phyloP scores from a whole-genome alignment of 92 coral and sea anemone genomes.

The Plumapathes pennacea region DNA sequence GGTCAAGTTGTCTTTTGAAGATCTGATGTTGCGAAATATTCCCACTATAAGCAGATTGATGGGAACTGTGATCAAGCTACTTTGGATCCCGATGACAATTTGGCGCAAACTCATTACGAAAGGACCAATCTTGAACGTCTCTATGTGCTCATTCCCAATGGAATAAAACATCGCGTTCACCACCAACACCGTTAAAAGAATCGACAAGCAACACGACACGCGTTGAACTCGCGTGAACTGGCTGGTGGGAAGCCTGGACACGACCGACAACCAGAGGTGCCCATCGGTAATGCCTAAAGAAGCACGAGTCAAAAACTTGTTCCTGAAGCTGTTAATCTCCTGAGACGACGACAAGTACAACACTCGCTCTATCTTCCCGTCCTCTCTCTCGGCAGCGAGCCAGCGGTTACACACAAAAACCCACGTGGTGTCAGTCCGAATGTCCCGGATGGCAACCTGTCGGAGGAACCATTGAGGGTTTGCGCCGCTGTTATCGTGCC shows the following conservation, averaged over 20 bases:
- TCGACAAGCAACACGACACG: conserved; percentile 85
- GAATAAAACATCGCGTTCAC: conserved; percentile 95
- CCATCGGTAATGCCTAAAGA: conserved; percentile 88
- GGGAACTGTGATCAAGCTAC: conserved; percentile 86
- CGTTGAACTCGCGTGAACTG: conserved; percentile 95
- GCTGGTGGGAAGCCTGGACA: conserved; percentile 92
- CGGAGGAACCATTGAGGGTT: conserved; percentile 93
- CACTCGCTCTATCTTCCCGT: conserved; percentile 84
- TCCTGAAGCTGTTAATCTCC: conserved; percentile 80
- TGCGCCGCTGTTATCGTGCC: conserved; percentile 92
- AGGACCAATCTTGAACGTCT: conserved; percentile 80
- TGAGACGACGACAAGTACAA: conserved; percentile 59
- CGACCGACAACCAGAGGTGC: conserved; percentile 91
- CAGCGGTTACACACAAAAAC: conserved; percentile 83
- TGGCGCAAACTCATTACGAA: conserved; percentile 70
- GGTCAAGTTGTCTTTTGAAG: conserved; percentile 43
- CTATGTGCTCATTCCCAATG: conserved; percentile 80
- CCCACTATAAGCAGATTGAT: conserved; percentile 77
- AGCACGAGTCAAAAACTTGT: conserved; percentile 81
- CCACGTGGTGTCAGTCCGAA: conserved; percentile 69
- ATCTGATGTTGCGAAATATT: conserved; percentile 73
- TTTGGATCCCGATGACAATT: conserved; percentile 81
- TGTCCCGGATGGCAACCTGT: conserved; percentile 73
- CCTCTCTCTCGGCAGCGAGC: conserved; percentile 89
- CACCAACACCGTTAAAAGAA: conserved; percentile 86